Percentiles rank a stretch among this genome's conserved stretches.
These are phyloP conservation scores for Proales similis DNA, from an alignment of 1,140 invertebrate species.

Conservation along the genomic window DNA sequence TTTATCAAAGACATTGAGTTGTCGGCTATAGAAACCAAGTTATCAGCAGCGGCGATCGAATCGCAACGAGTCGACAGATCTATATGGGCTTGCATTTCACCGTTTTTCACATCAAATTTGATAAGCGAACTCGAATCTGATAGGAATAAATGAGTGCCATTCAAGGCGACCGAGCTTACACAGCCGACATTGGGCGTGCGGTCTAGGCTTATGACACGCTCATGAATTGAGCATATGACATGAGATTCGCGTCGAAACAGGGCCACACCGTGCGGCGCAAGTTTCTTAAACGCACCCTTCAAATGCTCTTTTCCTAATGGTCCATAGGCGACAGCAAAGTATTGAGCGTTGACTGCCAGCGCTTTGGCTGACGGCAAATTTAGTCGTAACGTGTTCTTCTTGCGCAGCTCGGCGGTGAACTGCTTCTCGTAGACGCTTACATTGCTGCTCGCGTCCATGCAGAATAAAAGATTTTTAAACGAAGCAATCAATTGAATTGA, in stretches of 20 bases:
- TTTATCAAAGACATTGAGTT: neutral
- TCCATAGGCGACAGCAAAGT: slow-evolving; percentile 11
- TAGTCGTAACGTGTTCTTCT: slow-evolving; percentile 3
- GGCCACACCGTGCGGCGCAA: slow-evolving; percentile 8
- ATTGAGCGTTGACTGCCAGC: slow-evolving; percentile 1
- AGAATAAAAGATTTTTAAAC: slow-evolving; percentile 13
- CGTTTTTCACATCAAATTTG: slow-evolving; percentile 27
- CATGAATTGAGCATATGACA: slow-evolving; percentile 21
- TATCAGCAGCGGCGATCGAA: neutral
- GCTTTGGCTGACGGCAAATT: slow-evolving; percentile 15
- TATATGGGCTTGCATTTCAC: neutral
- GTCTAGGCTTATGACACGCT: neutral
- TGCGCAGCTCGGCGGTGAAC: neutral
- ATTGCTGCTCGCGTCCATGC: slow-evolving; percentile 9
- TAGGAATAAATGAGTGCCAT: slow-evolving; percentile 1
- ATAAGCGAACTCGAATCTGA: slow-evolving; percentile 1
- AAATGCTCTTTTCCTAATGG: slow-evolving; percentile 24
- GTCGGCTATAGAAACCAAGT: slow-evolving; percentile 1
- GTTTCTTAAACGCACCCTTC: slow-evolving; percentile 15
- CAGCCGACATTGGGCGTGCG: neutral
- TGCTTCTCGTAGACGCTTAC: slow-evolving; percentile 25
- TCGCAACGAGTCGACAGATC: slow-evolving; percentile 5
- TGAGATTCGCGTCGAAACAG: slow-evolving; percentile 4
- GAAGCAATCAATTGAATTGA: neutral
- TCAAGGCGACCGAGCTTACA: neutral